phyloP scores from a whole-genome alignment of 2,888 invertebrate genomes.

The Maniola hyperantus region DNA sequence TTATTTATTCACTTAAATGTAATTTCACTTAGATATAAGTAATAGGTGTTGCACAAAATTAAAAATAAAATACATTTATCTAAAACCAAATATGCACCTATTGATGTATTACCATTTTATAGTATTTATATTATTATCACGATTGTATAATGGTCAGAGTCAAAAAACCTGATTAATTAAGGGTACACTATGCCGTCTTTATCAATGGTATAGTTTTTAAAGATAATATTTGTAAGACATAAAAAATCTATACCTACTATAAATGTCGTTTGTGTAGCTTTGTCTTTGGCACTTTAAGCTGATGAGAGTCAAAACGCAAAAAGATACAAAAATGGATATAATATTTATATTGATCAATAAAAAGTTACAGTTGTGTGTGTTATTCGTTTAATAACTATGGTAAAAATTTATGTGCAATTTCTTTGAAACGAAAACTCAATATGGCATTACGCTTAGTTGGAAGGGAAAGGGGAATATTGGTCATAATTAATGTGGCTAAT shows the following conservation, averaged over 20 bases:
- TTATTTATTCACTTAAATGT: slow-evolving; percentile 36
- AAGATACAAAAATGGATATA: slow-evolving; percentile 18
- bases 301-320: slow-evolving; percentile 22
- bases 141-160: slow-evolving; percentile 58
- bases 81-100: slow-evolving; percentile 39
- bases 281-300: slow-evolving; percentile 18
- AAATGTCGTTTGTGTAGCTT: slow-evolving; percentile 34
- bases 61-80: slow-evolving; percentile 25
- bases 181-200: slow-evolving; percentile 45
- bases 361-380: not conserved
- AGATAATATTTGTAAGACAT: slow-evolving; percentile 30
- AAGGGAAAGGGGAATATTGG: too few relatives aligned
- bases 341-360: not conserved
- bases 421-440: too few relatives aligned
- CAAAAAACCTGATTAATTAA: slow-evolving; percentile 70
- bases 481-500: too few relatives aligned
- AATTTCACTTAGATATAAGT: slow-evolving; percentile 31
- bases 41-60: slow-evolving; percentile 33
- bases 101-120: slow-evolving; percentile 39
- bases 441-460: too few relatives aligned
- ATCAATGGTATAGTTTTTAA: slow-evolving; percentile 24
- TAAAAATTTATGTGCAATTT: too few relatives aligned
- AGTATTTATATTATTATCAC: slow-evolving; percentile 18
- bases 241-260: slow-evolving; percentile 36
- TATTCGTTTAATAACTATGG: not conserved